Evolutionary conservation across 2,888 invertebrate species (phyloP).

Genomic region (Dioctria linearis): DNA sequence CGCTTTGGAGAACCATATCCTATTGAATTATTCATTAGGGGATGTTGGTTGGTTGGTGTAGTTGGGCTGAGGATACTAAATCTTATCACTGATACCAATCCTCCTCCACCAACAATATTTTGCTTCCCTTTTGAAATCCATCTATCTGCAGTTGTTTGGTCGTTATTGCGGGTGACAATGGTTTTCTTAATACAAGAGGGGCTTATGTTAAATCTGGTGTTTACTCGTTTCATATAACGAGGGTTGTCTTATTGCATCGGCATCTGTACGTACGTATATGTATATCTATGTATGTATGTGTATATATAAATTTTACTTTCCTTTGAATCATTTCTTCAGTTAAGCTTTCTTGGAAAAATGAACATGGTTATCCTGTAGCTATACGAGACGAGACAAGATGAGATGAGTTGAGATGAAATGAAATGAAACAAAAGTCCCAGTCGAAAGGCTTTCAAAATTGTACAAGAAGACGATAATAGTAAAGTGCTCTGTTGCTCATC

Average conservation of each 20-base stretch:
- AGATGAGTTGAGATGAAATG: neutral
- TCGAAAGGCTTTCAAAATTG: slow-evolving; percentile 45
- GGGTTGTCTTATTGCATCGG: slow-evolving; percentile 40
- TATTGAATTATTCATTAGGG: slow-evolving; percentile 50
- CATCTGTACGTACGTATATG: neutral
- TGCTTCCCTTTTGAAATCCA: neutral
- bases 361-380: neutral
- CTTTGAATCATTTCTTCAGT: slow-evolving; percentile 25
- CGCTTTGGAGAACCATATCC: slow-evolving; percentile 17
- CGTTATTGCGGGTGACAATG: slow-evolving; percentile 50
- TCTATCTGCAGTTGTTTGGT: slow-evolving; percentile 7
- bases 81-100: slow-evolving; percentile 46
- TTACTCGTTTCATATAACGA: slow-evolving; percentile 43
- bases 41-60: slow-evolving; percentile 9
- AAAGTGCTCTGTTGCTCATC: slow-evolving; percentile 38
- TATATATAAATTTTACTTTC: neutral
- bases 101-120: slow-evolving; percentile 14
- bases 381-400: neutral
- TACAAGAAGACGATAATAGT: slow-evolving; percentile 16
- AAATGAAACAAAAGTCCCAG: neutral
- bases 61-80: slow-evolving; percentile 17
- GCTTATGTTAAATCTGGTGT: slow-evolving; percentile 50
- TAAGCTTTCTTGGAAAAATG: slow-evolving; percentile 26
- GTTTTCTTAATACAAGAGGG: slow-evolving; percentile 46
- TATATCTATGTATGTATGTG: too few species aligned